Conservation (phyloP, 1,140 invertebrate genomes). For the Lordiphosa stackelbergi region DNA sequence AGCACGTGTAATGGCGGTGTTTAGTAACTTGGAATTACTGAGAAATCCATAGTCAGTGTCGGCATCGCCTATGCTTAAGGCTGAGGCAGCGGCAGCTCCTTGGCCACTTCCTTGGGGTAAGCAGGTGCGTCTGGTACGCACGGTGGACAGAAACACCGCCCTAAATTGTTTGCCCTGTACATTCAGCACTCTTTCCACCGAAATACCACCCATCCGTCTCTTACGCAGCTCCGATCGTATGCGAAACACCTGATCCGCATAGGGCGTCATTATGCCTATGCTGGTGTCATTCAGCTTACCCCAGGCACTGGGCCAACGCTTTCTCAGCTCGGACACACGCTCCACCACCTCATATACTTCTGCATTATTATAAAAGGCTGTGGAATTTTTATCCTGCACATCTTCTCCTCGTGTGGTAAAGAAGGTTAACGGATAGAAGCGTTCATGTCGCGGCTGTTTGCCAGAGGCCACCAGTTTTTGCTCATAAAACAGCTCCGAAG, state of each 20-base stretch:
- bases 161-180: slow-evolving; percentile 94
- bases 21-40: slow-evolving; percentile 90
- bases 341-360: slow-evolving; percentile 90
- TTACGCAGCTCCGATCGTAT: slow-evolving; percentile 89
- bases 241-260: slow-evolving; percentile 87
- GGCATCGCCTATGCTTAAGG: slow-evolving; percentile 77
- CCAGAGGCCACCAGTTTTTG: slow-evolving; percentile 85
- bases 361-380: slow-evolving; percentile 90
- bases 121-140: slow-evolving; percentile 87
- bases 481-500: slow-evolving; percentile 90
- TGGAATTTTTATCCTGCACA: slow-evolving; percentile 87
- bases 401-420: slow-evolving; percentile 89
- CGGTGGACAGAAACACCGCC: slow-evolving; percentile 90
- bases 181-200: slow-evolving; percentile 91
- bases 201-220: slow-evolving; percentile 85
- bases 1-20: slow-evolving; percentile 91
- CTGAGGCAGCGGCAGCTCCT: slow-evolving; percentile 65
- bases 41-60: slow-evolving; percentile 90
- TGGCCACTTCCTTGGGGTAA: slow-evolving; percentile 65
- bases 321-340: slow-evolving; percentile 83
- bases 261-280: slow-evolving; percentile 91
- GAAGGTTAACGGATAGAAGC: slow-evolving; percentile 88
- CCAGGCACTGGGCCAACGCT: slow-evolving; percentile 86
- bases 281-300: slow-evolving; percentile 85
- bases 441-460: slow-evolving; percentile 82